Evolutionary conservation across 1,140 invertebrate species (phyloP), one percentile per base, ranked within the genome.

Genomic region (Drosophila albomicans): DNA sequence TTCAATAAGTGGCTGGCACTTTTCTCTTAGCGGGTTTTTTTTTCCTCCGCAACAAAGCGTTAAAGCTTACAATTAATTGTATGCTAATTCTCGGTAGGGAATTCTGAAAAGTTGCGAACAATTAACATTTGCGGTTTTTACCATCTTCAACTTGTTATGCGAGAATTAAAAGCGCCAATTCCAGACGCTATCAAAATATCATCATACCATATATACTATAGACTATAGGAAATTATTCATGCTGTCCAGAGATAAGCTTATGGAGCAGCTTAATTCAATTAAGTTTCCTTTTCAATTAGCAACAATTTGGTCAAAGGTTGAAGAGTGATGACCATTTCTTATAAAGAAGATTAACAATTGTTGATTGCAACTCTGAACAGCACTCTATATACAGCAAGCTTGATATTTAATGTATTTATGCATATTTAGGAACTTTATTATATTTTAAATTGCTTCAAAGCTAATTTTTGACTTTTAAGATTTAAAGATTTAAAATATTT

Each of bases 81-180:
- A 52, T 48, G 59, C 30, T 72, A 72, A 61, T 61, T 71, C 46
- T 41, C 48, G n/a, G 30, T n/a, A 7, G 48, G 11, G 25, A 54
- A 41, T 58, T 70, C 7, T 8, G 3, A 1, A 48, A 7, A 2
- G 11, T 62, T 41, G 10, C 7, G 8, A 32, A 13, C 15, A 41
- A 13, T 63, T n/a, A 46, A 6, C 28, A 28, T 1, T 38, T 38
- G 10, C 49, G 54, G 59, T 41, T 28, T 70, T 16, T 20, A 16
- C 45, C 32, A 38, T 20, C 30, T 32, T 52, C 11, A 13, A 30
- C 25, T 52, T 52, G 51, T 52, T 32, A 32, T 13, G n/a, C 3
- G 11, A 41, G 3, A 13, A 13, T 2, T 43, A 43, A 43, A 5
- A 13, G 41, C 41, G 41, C 4, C 41, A 43, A 43, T 43, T 43